A percentile compares a stretch with the other conserved stretches of the same genome.
Evolutionary conservation across 2,797 vertebrate species (phyloP).

Genomic region (Amazonetta brasiliensis): DNA sequence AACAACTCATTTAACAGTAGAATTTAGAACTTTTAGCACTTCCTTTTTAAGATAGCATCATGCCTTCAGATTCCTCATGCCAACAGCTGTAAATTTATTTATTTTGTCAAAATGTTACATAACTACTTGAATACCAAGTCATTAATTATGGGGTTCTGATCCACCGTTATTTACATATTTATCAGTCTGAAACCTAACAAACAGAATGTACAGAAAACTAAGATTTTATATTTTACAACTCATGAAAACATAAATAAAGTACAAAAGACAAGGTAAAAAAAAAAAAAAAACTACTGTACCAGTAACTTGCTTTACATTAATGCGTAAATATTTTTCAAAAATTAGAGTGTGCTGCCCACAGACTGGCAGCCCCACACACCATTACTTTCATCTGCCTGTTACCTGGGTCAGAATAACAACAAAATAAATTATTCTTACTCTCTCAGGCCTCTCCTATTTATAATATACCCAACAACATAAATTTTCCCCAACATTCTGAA

Average conservation of each 20-base stretch:
- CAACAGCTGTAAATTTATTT: background rate
- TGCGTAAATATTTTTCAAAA: background rate
- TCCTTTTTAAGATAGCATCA: background rate
- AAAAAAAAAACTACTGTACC: background rate
- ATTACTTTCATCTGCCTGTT: background rate
- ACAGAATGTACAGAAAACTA: conserved; percentile 66
- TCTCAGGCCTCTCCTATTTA: background rate
- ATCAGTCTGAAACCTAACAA: conserved; percentile 44
- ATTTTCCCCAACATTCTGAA: background rate
- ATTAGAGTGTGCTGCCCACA: background rate
- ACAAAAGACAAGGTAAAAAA: conserved; percentile 22
- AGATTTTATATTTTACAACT: conserved; percentile 72
- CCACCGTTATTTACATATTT: conserved; percentile 71
- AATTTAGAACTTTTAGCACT: background rate
- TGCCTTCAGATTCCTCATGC: conserved; percentile 27
- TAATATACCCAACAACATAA: background rate
- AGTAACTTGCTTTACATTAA: conserved; percentile 29
- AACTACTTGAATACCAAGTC: conserved; percentile 44
- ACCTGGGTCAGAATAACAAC: conserved; percentile 7
- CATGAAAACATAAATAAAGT: conserved; percentile 64
- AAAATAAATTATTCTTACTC: background rate
- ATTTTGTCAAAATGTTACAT: background rate
- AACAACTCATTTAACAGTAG: background rate
- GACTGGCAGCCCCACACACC: background rate
- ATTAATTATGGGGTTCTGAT: conserved; percentile 41